Evolutionary conservation across 1,140 invertebrate species (phyloP).

Genomic region (Papilio machaon): DNA sequence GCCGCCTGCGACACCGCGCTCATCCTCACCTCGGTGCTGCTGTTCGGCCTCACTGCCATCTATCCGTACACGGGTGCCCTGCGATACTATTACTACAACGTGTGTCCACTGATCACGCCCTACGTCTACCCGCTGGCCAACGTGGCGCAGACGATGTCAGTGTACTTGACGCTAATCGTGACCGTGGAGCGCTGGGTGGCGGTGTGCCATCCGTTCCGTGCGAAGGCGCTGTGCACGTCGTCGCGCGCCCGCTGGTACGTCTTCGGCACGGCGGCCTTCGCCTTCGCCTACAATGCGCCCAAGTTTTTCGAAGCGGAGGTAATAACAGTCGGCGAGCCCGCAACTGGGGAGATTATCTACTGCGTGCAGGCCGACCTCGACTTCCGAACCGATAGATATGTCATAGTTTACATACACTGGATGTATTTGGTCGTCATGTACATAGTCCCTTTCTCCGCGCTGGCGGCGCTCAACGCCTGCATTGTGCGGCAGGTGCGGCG

Average conservation of each 20-base stretch:
- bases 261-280: slow-evolving; percentile 90
- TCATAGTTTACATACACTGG: slow-evolving; percentile 95
- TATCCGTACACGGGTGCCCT: slow-evolving; percentile 90
- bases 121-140: slow-evolving; percentile 93
- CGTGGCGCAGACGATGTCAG: slow-evolving; percentile 95
- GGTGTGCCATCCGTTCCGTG: slow-evolving; percentile 95
- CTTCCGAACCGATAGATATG: slow-evolving; percentile 90
- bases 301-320: slow-evolving; percentile 86
- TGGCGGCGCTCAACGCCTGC: slow-evolving; percentile 93
- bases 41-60: slow-evolving; percentile 93
- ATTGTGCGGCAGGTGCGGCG: slow-evolving; percentile 94
- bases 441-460: slow-evolving; percentile 91
- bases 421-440: slow-evolving; percentile 96
- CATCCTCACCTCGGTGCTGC: slow-evolving; percentile 92
- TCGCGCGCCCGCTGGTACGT: slow-evolving; percentile 93
- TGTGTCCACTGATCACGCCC: slow-evolving; percentile 91
- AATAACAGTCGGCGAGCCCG: slow-evolving; percentile 50
- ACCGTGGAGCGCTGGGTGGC: slow-evolving; percentile 98
- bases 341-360: slow-evolving; percentile 84
- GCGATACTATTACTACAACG: slow-evolving; percentile 89
- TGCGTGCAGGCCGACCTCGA: slow-evolving; percentile 85
- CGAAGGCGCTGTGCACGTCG: slow-evolving; percentile 95
- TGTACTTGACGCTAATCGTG: slow-evolving; percentile 97
- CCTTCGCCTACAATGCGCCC: slow-evolving; percentile 94
- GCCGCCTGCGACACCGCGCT: slow-evolving; percentile 95